Evolutionary conservation across 2,888 invertebrate genomes (phyloP), one percentile per base, ranked within the genome.

Genomic region (Idaea dimidiata): DNA sequence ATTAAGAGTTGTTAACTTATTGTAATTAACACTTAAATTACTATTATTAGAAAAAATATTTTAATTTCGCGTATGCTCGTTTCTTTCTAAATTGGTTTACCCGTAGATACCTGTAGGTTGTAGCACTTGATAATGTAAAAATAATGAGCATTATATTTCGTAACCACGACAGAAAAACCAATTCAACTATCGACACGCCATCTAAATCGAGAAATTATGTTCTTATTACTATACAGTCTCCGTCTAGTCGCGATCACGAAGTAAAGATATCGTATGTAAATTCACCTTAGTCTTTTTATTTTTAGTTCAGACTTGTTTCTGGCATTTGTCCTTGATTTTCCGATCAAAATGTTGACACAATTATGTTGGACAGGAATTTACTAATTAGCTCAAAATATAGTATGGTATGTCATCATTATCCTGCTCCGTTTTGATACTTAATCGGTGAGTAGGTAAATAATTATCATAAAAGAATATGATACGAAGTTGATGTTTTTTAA

Each of bases 111-210:
- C 24, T 24, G 24, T 24, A 24, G n/a, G n/a, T n/a, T n/a, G n/a
- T n/a, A n/a, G 16, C 57, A 24, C 18, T 64, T 33, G 59, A 61
- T 43, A 43, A n/a, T n/a, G 24, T 7, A 43, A 8, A 43, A 43
- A 10, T 10, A 43, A 43, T 43, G 43, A 43, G n/a, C n/a, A n/a
- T n/a, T n/a, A n/a, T n/a, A n/a, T n/a, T n/a, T n/a, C n/a, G n/a
- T n/a, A n/a, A n/a, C n/a, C n/a, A n/a, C n/a, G 43, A 43, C 43
- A 43, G 6, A 8, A 5, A 43, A 43, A 43, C 43, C 43, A 43
- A 14, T 43, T 43, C 43, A 43, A 6, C 10, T 43, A 43, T 43
- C 43, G 43, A 43, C 43, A 10, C 8, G 14, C 43, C 5, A 43
- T 43, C 14, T 43, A 43, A 14, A 43, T 43, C 8, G 33, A 33